A percentile compares a stretch with the other conserved stretches of the same genome.
phyloP scores from a whole-genome alignment of 2,113 vertebrate species.

The Fregetta grallaria region DNA sequence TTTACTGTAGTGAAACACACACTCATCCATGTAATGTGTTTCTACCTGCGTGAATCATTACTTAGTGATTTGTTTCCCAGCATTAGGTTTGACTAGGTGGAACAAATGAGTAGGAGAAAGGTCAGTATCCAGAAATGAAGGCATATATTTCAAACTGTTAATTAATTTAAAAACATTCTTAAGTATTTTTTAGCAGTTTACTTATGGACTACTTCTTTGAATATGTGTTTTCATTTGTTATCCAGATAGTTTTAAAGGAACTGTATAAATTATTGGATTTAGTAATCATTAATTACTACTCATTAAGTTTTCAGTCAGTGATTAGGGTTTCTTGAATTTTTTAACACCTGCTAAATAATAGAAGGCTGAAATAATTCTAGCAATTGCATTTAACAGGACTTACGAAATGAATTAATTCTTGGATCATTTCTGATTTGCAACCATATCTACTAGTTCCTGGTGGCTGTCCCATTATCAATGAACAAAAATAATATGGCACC shows the following conservation, averaged over 20 bases:
- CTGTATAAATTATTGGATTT: not conserved
- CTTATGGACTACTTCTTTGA: not conserved
- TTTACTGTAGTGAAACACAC: not conserved
- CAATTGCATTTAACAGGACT: not conserved
- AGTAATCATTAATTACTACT: not conserved
- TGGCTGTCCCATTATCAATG: not conserved
- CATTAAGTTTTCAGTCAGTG: not conserved
- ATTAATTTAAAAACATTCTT: not conserved
- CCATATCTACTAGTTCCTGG: not conserved
- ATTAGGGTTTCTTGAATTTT: not conserved
- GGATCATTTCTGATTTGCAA: not conserved
- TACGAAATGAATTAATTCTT: not conserved
- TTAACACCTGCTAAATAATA: not conserved
- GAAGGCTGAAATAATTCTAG: not conserved
- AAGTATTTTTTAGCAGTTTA: not conserved
- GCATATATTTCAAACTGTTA: not conserved
- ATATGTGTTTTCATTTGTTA: not conserved
- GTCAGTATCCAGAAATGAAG: not conserved
- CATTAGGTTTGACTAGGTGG: not conserved
- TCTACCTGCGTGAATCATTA: not conserved
- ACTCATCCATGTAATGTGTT: not conserved
- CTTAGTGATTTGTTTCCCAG: not conserved
- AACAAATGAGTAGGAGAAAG: not conserved
- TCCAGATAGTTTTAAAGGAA: not conserved
- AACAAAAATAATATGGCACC: not conserved